phyloP scores from a whole-genome alignment of 2,797 vertebrate genomes.

The Gorsachius magnificus region DNA sequence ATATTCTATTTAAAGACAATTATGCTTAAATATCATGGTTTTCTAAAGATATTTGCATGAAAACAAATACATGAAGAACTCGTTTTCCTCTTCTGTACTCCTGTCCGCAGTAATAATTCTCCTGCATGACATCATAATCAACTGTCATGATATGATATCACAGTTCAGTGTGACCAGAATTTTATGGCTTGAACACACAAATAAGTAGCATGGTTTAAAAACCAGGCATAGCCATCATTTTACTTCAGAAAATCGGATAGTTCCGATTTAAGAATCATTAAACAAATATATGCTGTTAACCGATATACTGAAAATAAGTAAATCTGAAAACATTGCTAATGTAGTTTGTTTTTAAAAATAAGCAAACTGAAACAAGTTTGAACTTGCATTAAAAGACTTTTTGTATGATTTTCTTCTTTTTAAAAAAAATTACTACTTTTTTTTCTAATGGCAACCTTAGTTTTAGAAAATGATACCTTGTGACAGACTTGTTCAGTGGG shows the following conservation, averaged over 20 bases:
- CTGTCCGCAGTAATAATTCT: background rate
- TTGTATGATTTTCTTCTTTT: background rate
- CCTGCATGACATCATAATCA: background rate
- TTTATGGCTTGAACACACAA: background rate
- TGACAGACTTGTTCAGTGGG: background rate
- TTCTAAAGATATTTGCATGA: constrained; percentile 28
- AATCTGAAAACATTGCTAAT: background rate
- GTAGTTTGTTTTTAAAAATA: background rate
- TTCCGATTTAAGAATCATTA: background rate
- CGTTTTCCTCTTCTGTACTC: background rate
- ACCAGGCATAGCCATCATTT: background rate
- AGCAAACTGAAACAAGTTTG: background rate
- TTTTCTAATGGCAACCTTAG: background rate
- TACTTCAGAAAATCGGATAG: background rate
- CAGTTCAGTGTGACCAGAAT: background rate
- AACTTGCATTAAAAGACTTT: background rate
- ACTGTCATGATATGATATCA: background rate
- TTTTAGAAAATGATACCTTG: background rate
- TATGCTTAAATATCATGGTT: constrained; percentile 21
- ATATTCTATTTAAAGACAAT: constrained; percentile 56
- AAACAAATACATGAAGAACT: background rate
- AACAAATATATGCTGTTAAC: background rate
- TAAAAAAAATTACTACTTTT: background rate
- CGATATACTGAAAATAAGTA: background rate
- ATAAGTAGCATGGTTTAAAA: background rate